Percentiles rank a stretch among this genome's conserved stretches.
These are phyloP conservation scores for Anoplius nigerrimus DNA, from an alignment of 2,888 invertebrate species.

Conservation along the genomic window DNA sequence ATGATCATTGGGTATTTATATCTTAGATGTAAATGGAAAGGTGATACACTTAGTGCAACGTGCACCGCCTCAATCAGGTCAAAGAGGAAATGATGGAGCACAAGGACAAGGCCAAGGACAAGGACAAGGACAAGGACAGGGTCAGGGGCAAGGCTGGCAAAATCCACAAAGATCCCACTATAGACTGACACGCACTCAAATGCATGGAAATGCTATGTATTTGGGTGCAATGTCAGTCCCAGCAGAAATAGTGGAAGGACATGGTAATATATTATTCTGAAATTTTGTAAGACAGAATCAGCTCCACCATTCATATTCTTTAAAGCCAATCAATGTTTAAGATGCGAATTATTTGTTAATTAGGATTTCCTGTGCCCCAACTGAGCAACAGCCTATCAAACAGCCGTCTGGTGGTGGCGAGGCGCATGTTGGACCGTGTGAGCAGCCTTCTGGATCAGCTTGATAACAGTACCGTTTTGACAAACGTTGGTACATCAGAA, in stretches of 20 bases:
- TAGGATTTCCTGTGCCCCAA: slow-evolving; percentile 75
- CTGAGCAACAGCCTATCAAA: slow-evolving; percentile 76
- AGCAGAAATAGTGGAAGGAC: slow-evolving; percentile 71
- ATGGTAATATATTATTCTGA: slow-evolving; percentile 45
- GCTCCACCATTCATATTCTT: neutral
- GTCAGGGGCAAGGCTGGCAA: slow-evolving; percentile 61
- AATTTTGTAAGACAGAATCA: neutral
- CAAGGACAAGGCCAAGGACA: slow-evolving; percentile 62
- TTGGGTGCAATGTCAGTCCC: slow-evolving; percentile 79
- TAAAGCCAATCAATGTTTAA: slow-evolving; percentile 6
- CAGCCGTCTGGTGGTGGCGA: slow-evolving; percentile 76
- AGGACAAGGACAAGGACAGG: slow-evolving; percentile 64
- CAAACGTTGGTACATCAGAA: slow-evolving; percentile 45
- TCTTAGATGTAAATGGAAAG: slow-evolving; percentile 89
- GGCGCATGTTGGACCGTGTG: slow-evolving; percentile 76
- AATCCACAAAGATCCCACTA: slow-evolving; percentile 63
- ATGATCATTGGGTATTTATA: neutral
- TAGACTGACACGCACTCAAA: slow-evolving; percentile 63
- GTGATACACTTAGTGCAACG: slow-evolving; percentile 94
- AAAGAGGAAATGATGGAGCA: slow-evolving; percentile 73
- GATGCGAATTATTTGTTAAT: neutral
- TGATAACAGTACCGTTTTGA: slow-evolving; percentile 68
- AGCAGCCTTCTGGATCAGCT: slow-evolving; percentile 74
- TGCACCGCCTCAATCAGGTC: slow-evolving; percentile 82
- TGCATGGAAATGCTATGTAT: slow-evolving; percentile 77